Evolutionary conservation across 2,113 vertebrate genomes (phyloP), one percentile per base, ranked within the genome.

Genomic region (Sminthopsis crassicaudata): DNA sequence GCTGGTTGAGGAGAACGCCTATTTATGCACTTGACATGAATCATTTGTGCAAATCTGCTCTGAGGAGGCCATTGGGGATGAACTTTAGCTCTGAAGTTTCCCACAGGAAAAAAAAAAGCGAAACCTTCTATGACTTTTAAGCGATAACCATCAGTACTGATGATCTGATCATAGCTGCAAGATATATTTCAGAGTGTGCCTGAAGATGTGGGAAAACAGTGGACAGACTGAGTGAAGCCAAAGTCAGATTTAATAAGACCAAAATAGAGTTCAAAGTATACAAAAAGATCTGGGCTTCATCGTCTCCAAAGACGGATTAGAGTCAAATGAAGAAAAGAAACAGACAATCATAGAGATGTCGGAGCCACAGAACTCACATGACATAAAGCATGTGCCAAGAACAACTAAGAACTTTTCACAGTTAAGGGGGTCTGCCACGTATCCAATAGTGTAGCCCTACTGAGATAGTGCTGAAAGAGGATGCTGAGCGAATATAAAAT

Each of bases 271-370:
- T 97, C 91, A 97, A 97, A 95, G 84, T 96, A 95, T 92, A 93
- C 84, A 94, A 91, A 96, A 97, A 95, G 91, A 92, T 46, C 94
- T 96, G 53, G 23, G n/a, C 54, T 96, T 52, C 96, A 92, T 94
- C 93, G 92, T 95, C 94, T 96, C 93, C 53, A 96, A 96, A 97
- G 95, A 96, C 89, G 67, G 93, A 96, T 97, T 98, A 95, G 95
- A 95, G 95, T 95, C 53, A 92, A 90, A 55, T 90, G 46, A 90
- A 84, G 91, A 55, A 94, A 96, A 92, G 93, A 55, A 95, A 94
- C 91, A 96, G 90, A 95, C 60, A 96, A 60, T 90, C 50, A 27
- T 36, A 91, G 57, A 46, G 26, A 95, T 94, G 55, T 50, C 89
- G 19, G 97, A 97, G 84, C 91, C 94, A 92, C 91, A 95, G 94